Base-by-base conservation (phyloP, 1,140 invertebrate genomes). In the Aphidius ervi region DNA sequence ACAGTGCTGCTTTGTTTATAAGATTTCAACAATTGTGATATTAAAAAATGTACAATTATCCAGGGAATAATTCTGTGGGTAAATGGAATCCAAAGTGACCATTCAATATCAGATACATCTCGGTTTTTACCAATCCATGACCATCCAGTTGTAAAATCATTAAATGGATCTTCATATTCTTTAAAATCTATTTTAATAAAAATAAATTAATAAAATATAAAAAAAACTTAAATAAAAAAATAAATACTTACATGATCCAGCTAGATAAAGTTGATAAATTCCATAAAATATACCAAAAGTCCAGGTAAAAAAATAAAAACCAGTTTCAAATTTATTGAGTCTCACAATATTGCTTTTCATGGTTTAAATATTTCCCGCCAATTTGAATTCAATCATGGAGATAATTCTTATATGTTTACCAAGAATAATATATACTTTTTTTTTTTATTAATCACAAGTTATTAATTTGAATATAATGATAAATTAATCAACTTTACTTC, bases 21-120 rank as follows among this genome's bases (percentile, higher is more conserved):
- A 48, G 61, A 56, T 70, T 75, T 79, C n/a, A 79, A 64, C 10
- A 70, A 56, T 50, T 73, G 68, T 40, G 70, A 69, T 10, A 80
- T 47, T 16, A 79, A 5, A 52, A 80, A 43, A 62, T 84, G 81
- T 10, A 75, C 23, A 39, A 74, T 50, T 58, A 80, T 66, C 75
- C 78, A 84, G 10, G 76, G 75, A 41, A 70, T 67, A 48, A 80
- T 56, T 63, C 62, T 71, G 41, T 62, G 65, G 9, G 83, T 61
- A 2, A 83, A 65, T 40, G 74, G 73, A 39, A 75, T 75, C 67
- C 79, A 83, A 4, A 73, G 70, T 62, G 68, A 70, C 83, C 83
- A 85, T 74, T 86, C 84, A 59, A 77, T 66, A 72, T 86, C 84
- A 5, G 80, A 72, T 45, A 70, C 62, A 66, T 85, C 84, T 63